phyloP scores from a whole-genome alignment of 2,797 vertebrate genomes.

The Sebastes oblongus region DNA sequence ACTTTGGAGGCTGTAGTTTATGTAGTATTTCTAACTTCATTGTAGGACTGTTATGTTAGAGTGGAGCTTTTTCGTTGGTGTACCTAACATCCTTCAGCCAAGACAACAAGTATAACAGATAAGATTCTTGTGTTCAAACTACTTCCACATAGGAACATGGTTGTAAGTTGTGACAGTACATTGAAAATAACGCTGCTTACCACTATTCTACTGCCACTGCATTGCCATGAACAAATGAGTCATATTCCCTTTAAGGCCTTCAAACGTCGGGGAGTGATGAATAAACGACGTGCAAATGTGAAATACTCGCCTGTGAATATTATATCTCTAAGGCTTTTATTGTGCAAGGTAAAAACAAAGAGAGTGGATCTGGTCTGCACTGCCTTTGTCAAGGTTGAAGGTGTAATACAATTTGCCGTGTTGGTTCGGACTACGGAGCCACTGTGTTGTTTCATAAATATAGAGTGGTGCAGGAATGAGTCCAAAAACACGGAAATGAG shows the following conservation, averaged over 20 bases:
- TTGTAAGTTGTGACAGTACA: background rate
- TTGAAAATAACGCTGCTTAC: background rate
- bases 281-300: no score
- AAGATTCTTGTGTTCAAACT: background rate
- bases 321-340: no score
- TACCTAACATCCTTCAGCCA: background rate
- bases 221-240: background rate
- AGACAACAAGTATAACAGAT: background rate
- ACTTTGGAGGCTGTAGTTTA: background rate
- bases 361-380: no score
- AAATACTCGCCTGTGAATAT: no score
- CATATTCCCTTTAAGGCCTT: background rate
- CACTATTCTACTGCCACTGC: background rate
- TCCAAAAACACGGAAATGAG: no score
- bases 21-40: background rate
- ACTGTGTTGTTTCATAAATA: no score
- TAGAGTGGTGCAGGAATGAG: no score
- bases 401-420: no score
- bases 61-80: background rate
- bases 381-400: no score
- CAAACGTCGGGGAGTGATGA: no score
- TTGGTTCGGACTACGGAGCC: no score
- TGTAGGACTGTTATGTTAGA: background rate
- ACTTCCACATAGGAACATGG: background rate
- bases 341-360: no score